Evolutionary conservation across 2,797 vertebrate species (phyloP), one percentile per base, ranked within the genome.

Genomic region (Peromyscus eremicus): DNA sequence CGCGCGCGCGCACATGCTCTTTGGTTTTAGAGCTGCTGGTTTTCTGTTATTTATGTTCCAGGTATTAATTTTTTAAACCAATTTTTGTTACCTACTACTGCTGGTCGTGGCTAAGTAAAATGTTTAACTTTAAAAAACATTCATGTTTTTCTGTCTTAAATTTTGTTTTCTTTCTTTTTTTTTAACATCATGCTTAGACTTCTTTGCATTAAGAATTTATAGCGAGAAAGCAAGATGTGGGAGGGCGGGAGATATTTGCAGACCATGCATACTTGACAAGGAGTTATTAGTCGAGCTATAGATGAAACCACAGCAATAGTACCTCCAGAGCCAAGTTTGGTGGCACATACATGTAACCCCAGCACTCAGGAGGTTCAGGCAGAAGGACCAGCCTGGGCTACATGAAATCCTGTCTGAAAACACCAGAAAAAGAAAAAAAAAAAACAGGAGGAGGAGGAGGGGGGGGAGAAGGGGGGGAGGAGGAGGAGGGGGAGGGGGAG

Each of bases 71-170:
- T 55, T 62, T 32, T 27, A 43, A 34, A 88, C 19, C n/a, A 68
- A 10, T 37, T 71, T 93, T 46, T 70, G 19, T 83, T 89, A 73
- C 46, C 89, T 91, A 70, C 86, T 84, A 29, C 57, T 68, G 7
- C 57, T 68, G 9, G 21, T 52, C 6, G 55, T 94, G 29, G 43
- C 88, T 89, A 85, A 95, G 23, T 70, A 89, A 77, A 91, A 64
- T 95, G 34, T 60, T 88, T 85, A 52, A 52, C 82, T 92, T 86
- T 27, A 64, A 92, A 91, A 81, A 75, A 73, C 3, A 80, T 70
- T 88, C 89, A 57, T 4, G 62, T 52, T 85, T 96, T 91, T 90
- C 40, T 82, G 57, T 89, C 90, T 93, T 93, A 55, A 57, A 60
- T 60, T 85, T 93, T 70, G 62, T 80, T 32, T 73, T 90, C 23